Percentiles rank a stretch among this genome's conserved stretches.
These are phyloP conservation scores for Diorhabda carinulata DNA, from an alignment of 1,140 invertebrate species.

Conservation along the genomic window DNA sequence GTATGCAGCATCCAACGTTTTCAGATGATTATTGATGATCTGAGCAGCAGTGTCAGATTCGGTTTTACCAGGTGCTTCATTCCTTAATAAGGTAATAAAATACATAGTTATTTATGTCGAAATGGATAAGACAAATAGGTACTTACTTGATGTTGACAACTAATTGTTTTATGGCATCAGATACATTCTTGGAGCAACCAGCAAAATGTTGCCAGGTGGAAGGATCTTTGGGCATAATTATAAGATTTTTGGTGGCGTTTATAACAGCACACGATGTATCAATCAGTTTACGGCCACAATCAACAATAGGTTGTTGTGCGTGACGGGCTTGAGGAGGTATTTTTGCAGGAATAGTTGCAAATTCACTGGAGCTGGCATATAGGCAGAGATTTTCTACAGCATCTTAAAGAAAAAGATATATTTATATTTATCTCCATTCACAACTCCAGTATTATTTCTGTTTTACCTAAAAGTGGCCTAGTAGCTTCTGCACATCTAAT, in stretches of 20 bases:
- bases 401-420: slow-evolving; percentile 49
- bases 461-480: slow-evolving; percentile 66
- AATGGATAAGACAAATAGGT: background rate
- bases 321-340: slow-evolving; percentile 74
- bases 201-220: slow-evolving; percentile 91
- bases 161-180: slow-evolving; percentile 92
- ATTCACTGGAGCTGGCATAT: slow-evolving; percentile 91
- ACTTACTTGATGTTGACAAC: slow-evolving; percentile 79
- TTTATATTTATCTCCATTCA: no score
- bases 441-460: no score
- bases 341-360: slow-evolving; percentile 84
- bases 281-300: slow-evolving; percentile 76
- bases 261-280: slow-evolving; percentile 88
- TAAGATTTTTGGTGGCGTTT: slow-evolving; percentile 82
- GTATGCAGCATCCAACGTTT: slow-evolving; percentile 82
- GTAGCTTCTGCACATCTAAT: slow-evolving; percentile 77
- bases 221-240: slow-evolving; percentile 85
- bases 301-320: slow-evolving; percentile 83
- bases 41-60: slow-evolving; percentile 87
- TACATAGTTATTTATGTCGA: background rate
- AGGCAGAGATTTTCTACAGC: slow-evolving; percentile 90
- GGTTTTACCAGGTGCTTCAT: slow-evolving; percentile 91
- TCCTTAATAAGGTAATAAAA: slow-evolving; percentile 53
- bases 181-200: slow-evolving; percentile 89
- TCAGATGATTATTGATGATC: slow-evolving; percentile 68